Percentiles rank a stretch among this genome's conserved stretches.
Conservation (phyloP, 2,797 vertebrate species). For the Momotus momota region DNA sequence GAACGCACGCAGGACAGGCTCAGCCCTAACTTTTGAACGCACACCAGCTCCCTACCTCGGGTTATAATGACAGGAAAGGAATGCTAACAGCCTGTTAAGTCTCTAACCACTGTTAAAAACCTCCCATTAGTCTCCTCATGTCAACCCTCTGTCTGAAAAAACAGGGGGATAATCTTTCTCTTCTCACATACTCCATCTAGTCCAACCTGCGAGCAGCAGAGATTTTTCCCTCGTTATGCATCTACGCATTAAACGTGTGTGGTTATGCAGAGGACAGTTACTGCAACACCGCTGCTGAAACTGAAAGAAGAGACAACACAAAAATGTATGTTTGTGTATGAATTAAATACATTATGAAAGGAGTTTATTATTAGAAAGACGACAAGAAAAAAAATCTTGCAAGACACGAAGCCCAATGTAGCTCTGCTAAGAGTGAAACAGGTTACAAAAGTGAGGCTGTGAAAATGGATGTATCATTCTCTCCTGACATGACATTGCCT, state of each 20-base stretch:
- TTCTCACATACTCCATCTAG: neutral
- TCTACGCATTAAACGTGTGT: neutral
- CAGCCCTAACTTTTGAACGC: neutral
- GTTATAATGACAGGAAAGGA: neutral
- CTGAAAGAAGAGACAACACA: neutral
- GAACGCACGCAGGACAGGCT: neutral
- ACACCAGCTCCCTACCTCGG: neutral
- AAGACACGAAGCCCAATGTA: fast-evolving
- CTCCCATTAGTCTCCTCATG: neutral
- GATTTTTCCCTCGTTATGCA: neutral
- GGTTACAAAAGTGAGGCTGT: neutral
- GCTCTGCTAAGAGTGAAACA: neutral
- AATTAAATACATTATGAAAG: neutral
- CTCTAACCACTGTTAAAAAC: neutral
- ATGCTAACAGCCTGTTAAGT: neutral
- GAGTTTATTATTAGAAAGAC: neutral
- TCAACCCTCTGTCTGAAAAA: neutral
- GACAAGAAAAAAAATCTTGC: fast-evolving
- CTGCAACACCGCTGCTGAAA: neutral
- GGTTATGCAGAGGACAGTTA: neutral
- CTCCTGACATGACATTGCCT: neutral
- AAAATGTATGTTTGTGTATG: fast-evolving
- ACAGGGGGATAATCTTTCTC: neutral
- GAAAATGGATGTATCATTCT: neutral
- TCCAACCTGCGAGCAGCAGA: neutral